These are phyloP conservation scores for Tupiocoris notatus DNA, from an alignment of 2,888 invertebrate genomes.

Conservation along the genomic window DNA sequence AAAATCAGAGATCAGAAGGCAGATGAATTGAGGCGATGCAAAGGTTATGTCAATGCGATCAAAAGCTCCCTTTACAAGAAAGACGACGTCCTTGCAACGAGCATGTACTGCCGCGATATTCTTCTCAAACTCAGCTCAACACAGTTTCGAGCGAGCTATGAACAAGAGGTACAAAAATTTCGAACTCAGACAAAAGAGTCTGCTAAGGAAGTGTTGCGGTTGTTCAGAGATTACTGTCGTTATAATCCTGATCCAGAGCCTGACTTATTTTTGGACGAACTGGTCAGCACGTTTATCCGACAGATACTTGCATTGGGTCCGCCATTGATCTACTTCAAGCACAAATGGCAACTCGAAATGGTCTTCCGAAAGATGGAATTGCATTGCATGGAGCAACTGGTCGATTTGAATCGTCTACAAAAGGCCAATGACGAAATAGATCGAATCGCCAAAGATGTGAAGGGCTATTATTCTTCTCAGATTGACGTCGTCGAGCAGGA, in stretches of 20 bases:
- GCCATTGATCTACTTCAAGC: slow-evolving; percentile 45
- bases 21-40: slow-evolving; percentile 9
- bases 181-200: slow-evolving; percentile 12
- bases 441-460: background rate
- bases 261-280: slow-evolving; percentile 35
- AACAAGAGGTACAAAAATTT: slow-evolving; percentile 29
- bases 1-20: slow-evolving; percentile 19
- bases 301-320: slow-evolving; percentile 40
- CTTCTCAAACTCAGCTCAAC: slow-evolving; percentile 35
- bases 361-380: slow-evolving; percentile 47
- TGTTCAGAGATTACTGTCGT: slow-evolving; percentile 28
- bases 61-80: slow-evolving; percentile 32
- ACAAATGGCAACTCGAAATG: slow-evolving; percentile 44
- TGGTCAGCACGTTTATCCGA: slow-evolving; percentile 39
- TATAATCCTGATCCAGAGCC: slow-evolving; percentile 34
- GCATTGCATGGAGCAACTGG: slow-evolving; percentile 37
- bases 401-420: slow-evolving; percentile 11
- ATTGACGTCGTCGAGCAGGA: slow-evolving; percentile 1
- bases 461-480: slow-evolving; percentile 8
- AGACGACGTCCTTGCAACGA: slow-evolving; percentile 26
- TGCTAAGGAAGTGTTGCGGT: slow-evolving; percentile 19
- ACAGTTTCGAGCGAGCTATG: slow-evolving; percentile 30
- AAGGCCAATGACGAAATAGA: slow-evolving; percentile 15
- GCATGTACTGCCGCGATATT: slow-evolving; percentile 34
- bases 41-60: slow-evolving; percentile 21